A percentile compares a stretch with the other conserved stretches of the same genome.
phyloP scores from a whole-genome alignment of 2,113 vertebrate species.

The Seriola dumerili region DNA sequence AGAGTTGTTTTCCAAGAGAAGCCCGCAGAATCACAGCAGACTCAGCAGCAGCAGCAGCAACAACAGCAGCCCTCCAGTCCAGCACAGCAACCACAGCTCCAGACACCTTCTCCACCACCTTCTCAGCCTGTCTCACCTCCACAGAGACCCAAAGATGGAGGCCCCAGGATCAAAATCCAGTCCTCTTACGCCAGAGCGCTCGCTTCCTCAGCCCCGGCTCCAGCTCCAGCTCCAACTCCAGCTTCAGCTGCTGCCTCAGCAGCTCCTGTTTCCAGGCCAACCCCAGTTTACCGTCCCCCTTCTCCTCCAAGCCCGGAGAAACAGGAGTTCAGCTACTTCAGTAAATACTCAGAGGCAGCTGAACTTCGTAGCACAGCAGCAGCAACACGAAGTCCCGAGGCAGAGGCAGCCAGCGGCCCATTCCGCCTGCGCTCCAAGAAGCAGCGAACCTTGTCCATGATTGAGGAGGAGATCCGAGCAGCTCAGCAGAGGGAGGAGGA shows the following conservation, averaged over 20 bases:
- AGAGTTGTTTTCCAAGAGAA: slow-evolving; percentile 34
- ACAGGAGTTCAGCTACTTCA: slow-evolving; percentile 95
- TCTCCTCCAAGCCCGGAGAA: slow-evolving; percentile 85
- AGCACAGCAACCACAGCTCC: slow-evolving; percentile 68
- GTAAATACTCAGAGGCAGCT: slow-evolving; percentile 95
- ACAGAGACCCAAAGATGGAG: slow-evolving; percentile 86
- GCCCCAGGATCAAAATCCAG: slow-evolving; percentile 81
- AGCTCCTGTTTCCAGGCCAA: slow-evolving; percentile 76
- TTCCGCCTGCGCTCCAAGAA: slow-evolving; percentile 96
- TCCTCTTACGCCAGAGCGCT: slow-evolving; percentile 79
- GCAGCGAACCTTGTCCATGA: slow-evolving; percentile 97
- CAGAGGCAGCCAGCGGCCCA: slow-evolving; percentile 88
- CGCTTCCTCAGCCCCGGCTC: slow-evolving; percentile 61
- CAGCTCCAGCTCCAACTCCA: slow-evolving; percentile 53
- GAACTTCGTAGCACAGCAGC: slow-evolving; percentile 95
- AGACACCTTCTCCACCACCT: slow-evolving; percentile 64
- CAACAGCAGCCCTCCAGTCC: slow-evolving; percentile 40
- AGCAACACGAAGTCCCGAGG: slow-evolving; percentile 87
- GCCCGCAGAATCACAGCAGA: slow-evolving; percentile 30
- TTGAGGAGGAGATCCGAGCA: slow-evolving; percentile 98
- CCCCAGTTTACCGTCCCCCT: slow-evolving; percentile 80
- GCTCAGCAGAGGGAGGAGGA: slow-evolving; percentile 98
- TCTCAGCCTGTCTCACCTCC: slow-evolving; percentile 73
- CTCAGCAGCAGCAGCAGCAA: slow-evolving; percentile 2
- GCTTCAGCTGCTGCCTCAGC: slow-evolving; percentile 67